Conservation (phyloP, 1,140 invertebrate genomes). For the Ridgeia piscesae region DNA sequence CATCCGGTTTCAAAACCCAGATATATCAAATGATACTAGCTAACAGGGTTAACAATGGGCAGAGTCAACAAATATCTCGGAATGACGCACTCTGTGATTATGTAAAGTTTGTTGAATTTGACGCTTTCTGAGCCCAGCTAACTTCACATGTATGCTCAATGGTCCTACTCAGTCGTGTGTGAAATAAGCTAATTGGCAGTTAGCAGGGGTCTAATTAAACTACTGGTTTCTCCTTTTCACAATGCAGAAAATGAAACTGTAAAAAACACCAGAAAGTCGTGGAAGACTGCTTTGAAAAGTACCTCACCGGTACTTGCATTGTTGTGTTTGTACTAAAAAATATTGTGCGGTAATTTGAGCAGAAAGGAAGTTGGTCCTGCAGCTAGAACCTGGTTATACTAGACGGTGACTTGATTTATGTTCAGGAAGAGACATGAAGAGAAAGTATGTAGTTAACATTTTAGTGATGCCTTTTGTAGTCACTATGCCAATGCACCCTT, state of each 20-base stretch:
- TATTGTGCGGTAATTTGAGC: background rate
- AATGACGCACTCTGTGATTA: background rate
- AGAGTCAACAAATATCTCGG: background rate
- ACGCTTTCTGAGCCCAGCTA: background rate
- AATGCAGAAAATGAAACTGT: background rate
- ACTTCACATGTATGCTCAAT: background rate
- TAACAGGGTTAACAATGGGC: background rate
- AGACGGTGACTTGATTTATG: too few relatives aligned
- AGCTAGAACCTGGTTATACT: background rate
- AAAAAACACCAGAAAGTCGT: background rate
- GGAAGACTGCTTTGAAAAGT: background rate
- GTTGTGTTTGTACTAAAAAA: background rate
- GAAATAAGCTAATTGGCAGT: background rate
- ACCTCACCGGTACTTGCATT: too few relatives aligned
- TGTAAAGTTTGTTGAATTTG: background rate
- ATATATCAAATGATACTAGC: background rate
- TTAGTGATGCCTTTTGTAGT: background rate
- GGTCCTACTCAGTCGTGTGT: background rate
- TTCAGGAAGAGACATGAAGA: background rate
- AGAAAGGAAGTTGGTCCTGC: background rate
- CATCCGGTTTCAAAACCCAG: background rate
- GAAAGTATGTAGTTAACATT: too few relatives aligned
- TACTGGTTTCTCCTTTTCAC: background rate
- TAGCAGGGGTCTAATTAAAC: background rate
- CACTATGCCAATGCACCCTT: background rate